Conservation (phyloP, 2,113 vertebrate species). For the Indri indri region DNA sequence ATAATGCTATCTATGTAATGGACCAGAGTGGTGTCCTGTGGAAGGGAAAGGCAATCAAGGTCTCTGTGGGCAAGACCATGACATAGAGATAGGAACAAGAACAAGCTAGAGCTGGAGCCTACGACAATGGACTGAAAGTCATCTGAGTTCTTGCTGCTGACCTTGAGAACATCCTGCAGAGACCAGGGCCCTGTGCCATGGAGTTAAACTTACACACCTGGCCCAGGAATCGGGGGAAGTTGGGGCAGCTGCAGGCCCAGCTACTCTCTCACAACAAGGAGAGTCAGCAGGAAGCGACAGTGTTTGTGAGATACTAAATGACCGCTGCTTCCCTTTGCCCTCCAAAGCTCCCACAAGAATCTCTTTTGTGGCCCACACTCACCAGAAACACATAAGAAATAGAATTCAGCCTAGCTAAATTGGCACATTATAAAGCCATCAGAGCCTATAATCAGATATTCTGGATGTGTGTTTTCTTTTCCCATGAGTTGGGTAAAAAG, state of each 20-base stretch:
- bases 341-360: background rate
- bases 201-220: background rate
- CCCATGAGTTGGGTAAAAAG: background rate
- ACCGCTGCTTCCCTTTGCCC: background rate
- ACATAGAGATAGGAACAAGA: background rate
- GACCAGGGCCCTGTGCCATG: background rate
- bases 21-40: background rate
- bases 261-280: background rate
- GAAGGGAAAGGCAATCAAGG: background rate
- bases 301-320: background rate
- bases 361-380: background rate
- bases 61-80: background rate
- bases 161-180: background rate
- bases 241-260: background rate
- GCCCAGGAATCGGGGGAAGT: background rate
- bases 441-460: background rate
- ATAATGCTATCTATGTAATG: background rate
- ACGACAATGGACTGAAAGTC: background rate
- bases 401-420: background rate
- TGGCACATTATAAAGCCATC: background rate
- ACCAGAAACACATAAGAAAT: background rate
- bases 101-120: background rate
- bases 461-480: background rate
- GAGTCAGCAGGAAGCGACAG: background rate
- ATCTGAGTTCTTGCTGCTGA: background rate